These are phyloP conservation scores for Alentia gelatinosa DNA, from an alignment of 2,888 invertebrate genomes.

Conservation along the genomic window DNA sequence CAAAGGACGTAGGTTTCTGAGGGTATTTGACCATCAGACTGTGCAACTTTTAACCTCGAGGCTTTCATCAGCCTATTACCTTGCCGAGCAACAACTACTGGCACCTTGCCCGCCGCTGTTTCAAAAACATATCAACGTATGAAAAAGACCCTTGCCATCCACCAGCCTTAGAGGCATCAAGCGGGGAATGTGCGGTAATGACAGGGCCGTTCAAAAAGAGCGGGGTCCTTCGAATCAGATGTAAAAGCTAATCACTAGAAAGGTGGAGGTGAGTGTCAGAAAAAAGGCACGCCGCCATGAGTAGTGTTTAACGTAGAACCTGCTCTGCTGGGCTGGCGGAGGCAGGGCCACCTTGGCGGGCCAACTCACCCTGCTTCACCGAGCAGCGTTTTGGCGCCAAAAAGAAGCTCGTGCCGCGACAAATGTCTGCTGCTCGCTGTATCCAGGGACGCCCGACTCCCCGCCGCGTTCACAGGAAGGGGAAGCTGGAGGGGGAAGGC, in stretches of 20 bases:
- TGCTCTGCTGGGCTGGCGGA: background rate
- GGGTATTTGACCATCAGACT: background rate
- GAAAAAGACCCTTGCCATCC: background rate
- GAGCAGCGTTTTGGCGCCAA: too few species aligned
- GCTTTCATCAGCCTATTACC: background rate
- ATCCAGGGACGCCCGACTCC: too few species aligned
- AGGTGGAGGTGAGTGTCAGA: background rate
- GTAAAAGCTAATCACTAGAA: background rate
- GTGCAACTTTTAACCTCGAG: background rate
- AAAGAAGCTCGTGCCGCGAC: too few species aligned
- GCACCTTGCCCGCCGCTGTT: conserved; percentile 3
- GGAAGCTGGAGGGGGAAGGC: too few species aligned
- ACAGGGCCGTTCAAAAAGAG: background rate
- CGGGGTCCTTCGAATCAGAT: background rate
- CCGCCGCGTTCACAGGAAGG: too few species aligned
- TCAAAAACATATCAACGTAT: background rate
- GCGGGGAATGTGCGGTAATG: background rate
- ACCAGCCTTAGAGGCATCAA: background rate
- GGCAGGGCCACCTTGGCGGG: too few species aligned
- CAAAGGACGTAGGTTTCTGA: background rate
- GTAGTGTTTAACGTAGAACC: background rate
- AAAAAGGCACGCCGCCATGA: background rate
- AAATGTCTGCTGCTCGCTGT: too few species aligned
- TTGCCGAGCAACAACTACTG: background rate
- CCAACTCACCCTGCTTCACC: too few species aligned